These are phyloP conservation scores for Trachelus iudaicus DNA, from an alignment of 2,888 invertebrate species.

Conservation along the genomic window DNA sequence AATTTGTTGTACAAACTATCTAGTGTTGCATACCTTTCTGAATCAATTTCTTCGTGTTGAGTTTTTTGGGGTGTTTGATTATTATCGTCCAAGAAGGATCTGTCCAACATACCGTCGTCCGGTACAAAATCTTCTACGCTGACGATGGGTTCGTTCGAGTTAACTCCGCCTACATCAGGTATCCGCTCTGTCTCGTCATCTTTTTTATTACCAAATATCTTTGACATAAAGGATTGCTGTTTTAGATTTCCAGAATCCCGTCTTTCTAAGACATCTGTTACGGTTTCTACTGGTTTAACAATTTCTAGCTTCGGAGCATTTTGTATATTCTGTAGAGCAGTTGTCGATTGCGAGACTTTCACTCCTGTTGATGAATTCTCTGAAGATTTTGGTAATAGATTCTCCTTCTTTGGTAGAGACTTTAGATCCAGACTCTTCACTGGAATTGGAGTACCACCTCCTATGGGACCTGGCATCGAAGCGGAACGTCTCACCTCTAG, in stretches of 20 bases:
- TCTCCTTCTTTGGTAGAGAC: constrained; percentile 44
- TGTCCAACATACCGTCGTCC: constrained; percentile 79
- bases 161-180: constrained; percentile 29
- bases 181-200: constrained; percentile 55
- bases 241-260: constrained; percentile 38
- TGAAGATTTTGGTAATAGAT: constrained; percentile 19
- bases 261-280: constrained; percentile 35
- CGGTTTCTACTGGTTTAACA: constrained; percentile 32
- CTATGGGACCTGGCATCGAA: constrained; percentile 58
- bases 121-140: constrained; percentile 80
- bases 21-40: constrained; percentile 67
- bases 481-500: constrained; percentile 44
- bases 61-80: constrained; percentile 63
- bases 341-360: constrained; percentile 21
- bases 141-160: constrained; percentile 51
- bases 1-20: constrained; percentile 3
- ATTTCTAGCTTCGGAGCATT: constrained; percentile 34
- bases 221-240: constrained; percentile 55
- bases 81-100: constrained; percentile 80
- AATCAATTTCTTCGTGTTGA: constrained; percentile 65
- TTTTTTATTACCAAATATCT: constrained; percentile 56
- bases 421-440: constrained; percentile 54
- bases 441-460: constrained; percentile 63
- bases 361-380: constrained; percentile 30
- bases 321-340: constrained; percentile 26